Percentiles rank a stretch among this genome's conserved stretches.
These are phyloP conservation scores for Phymorhynchus buccinoides DNA, from an alignment of 1,140 invertebrate genomes.

Conservation along the genomic window DNA sequence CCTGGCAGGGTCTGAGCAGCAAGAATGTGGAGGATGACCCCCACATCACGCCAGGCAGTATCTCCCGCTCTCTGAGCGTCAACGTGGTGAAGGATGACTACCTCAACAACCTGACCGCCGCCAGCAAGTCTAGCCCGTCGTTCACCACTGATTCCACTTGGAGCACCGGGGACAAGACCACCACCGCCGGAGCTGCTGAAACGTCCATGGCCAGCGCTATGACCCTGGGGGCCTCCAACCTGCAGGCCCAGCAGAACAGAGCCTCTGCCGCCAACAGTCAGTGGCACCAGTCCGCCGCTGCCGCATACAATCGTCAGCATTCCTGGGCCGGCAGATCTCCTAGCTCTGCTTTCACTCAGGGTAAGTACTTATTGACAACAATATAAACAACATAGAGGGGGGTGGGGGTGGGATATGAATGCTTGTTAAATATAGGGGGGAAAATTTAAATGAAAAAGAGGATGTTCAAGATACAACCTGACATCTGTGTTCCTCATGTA, in stretches of 20 bases:
- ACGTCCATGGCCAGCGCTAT: conserved; percentile 19
- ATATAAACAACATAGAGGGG: too few species aligned
- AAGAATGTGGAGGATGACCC: conserved; percentile 98
- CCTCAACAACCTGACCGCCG: conserved; percentile 46
- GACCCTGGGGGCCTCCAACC: not conserved
- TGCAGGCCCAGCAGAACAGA: conserved; percentile 11
- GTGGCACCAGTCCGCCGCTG: not conserved
- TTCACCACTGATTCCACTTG: conserved; percentile 3
- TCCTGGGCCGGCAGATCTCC: conserved; percentile 65
- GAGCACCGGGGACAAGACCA: not conserved
- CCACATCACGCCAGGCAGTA: conserved; percentile 93
- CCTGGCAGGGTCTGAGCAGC: conserved; percentile 93
- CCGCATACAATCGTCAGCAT: conserved; percentile 58
- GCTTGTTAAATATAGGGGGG: too few species aligned
- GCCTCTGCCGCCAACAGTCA: conserved; percentile 20
- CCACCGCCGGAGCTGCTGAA: conserved; percentile 28
- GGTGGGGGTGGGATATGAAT: too few species aligned
- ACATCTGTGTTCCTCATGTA: too few species aligned
- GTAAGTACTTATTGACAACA: too few species aligned
- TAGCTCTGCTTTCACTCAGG: conserved; percentile 54
- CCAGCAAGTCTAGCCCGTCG: conserved; percentile 50
- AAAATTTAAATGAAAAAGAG: too few species aligned
- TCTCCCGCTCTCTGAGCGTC: conserved; percentile 87
- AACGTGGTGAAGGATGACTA: conserved; percentile 87
- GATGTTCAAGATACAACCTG: too few species aligned